Evolutionary conservation across 2,113 vertebrate genomes (phyloP), one percentile per base, ranked within the genome.

Genomic region (Chaetura pelagica): DNA sequence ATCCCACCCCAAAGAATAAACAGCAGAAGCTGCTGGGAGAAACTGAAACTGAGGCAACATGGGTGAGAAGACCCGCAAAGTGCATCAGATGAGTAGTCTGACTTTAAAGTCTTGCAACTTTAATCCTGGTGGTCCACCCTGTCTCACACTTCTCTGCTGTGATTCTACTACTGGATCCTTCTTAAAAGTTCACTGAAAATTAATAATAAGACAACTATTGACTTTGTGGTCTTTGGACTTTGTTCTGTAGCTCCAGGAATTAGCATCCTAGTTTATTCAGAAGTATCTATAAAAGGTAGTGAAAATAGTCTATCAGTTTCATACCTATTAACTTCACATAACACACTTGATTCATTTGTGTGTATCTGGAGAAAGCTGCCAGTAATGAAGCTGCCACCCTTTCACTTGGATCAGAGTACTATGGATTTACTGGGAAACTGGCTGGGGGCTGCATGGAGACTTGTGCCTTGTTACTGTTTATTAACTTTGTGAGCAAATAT

Each of bases 401-500:
- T 89, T 79, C 84, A 67, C 27, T 44, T 0, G 0, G 55, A 92
- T 72, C 64, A 90, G n/a, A 67, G 55, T 18, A 15, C 46, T 51
- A 9, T 17, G 14, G 69, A 88, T 82, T 77, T 49, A 48, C 73
- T 62, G 61, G 78, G 86, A n/a, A 95, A 62, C 29, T 14, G 19
- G 44, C 34, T 4, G 22, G 23, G 66, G 14, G 51, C n/a, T 2
- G 19, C 55, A 57, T 4, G 38, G 51, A 63, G 81, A 57, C 58
- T 52, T 80, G 8, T 74, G n/a, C 9, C 57, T 48, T 69, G 51
- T 96, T 92, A 94, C 75, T 90, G 86, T 81, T 72, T 90, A 87
- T 94, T 96, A 92, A 69, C n/a, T 82, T 19, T 12, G 12, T 21
- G 83, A 38, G 12, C 23, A 58, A 93, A 77, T 32, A 34, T 13